Percentiles rank a stretch among this genome's conserved stretches.
Conservation (phyloP, 1,140 invertebrate genomes). For the Subanguina moxae region DNA sequence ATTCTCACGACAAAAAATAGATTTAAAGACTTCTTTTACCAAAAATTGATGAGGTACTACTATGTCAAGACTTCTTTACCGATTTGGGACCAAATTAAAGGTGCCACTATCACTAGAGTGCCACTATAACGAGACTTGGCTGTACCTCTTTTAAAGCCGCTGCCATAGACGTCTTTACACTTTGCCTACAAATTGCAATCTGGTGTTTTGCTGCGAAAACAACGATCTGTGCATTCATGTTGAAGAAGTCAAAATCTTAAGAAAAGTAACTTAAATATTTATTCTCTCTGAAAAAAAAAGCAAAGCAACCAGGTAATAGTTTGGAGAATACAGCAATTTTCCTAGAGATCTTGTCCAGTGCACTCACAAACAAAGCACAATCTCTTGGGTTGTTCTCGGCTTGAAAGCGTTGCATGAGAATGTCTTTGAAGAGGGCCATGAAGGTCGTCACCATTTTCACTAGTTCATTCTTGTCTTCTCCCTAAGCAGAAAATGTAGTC, state of each 20-base stretch:
- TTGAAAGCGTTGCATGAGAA: slow-evolving; percentile 30
- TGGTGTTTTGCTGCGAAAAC: slow-evolving; percentile 27
- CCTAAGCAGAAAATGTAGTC: slow-evolving; percentile 14
- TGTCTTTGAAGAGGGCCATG: slow-evolving; percentile 29
- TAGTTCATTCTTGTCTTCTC: slow-evolving; percentile 13
- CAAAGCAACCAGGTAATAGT: slow-evolving; percentile 25
- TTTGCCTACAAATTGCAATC: slow-evolving; percentile 31
- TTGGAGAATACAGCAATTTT: slow-evolving; percentile 40
- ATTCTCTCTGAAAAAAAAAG: not conserved
- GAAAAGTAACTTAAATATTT: not conserved
- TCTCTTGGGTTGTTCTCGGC: slow-evolving; percentile 28
- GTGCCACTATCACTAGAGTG: not conserved
- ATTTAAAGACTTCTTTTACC: no score
- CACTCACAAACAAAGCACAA: slow-evolving; percentile 42
- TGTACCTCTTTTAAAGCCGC: not conserved
- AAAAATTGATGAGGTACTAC: no score
- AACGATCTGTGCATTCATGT: not conserved
- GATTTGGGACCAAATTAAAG: no score
- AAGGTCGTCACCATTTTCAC: slow-evolving; percentile 19
- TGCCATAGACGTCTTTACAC: slow-evolving; percentile 11
- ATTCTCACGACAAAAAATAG: no score
- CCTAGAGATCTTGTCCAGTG: slow-evolving; percentile 36
- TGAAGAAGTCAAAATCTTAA: not conserved
- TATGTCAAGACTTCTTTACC: no score
- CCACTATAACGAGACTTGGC: not conserved